phyloP scores from a whole-genome alignment of 2,113 vertebrate genomes.

The Pseudopodoces humilis region DNA sequence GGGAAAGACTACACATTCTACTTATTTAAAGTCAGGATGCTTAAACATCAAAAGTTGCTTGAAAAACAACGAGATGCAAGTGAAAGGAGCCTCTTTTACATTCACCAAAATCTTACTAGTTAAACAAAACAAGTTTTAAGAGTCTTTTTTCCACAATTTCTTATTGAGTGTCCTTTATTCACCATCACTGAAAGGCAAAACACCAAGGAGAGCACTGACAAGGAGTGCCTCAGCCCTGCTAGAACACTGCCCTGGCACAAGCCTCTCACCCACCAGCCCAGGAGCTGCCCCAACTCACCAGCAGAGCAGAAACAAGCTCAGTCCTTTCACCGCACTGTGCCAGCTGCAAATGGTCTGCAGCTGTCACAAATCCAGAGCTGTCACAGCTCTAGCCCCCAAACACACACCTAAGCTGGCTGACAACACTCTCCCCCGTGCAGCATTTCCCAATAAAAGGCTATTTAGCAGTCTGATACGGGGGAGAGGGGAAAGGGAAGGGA shows the following conservation, averaged over 20 bases:
- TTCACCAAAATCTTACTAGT: not conserved
- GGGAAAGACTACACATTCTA: not conserved
- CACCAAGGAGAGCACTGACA: not conserved
- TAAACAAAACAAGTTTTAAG: not conserved
- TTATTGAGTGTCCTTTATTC: not conserved
- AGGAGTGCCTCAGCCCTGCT: not conserved
- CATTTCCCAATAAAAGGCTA: not conserved
- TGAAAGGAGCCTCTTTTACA: not conserved
- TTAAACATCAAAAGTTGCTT: not conserved
- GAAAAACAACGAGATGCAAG: not conserved
- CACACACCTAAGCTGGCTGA: not conserved
- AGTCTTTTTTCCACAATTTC: not conserved
- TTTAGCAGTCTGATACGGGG: accelerated
- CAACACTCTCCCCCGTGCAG: not conserved
- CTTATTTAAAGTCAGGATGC: not conserved
- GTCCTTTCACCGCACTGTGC: not conserved
- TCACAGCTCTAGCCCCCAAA: not conserved
- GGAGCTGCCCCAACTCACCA: not conserved
- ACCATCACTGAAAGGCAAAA: not conserved
- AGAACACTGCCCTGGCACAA: not conserved
- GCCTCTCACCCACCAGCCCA: not conserved
- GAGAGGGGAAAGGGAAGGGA: not conserved
- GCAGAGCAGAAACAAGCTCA: not conserved
- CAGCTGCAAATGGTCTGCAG: not conserved
- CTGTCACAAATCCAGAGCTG: accelerated